Evolutionary conservation across 1,140 invertebrate species (phyloP).

Genomic region (Drosophila biarmipes): DNA sequence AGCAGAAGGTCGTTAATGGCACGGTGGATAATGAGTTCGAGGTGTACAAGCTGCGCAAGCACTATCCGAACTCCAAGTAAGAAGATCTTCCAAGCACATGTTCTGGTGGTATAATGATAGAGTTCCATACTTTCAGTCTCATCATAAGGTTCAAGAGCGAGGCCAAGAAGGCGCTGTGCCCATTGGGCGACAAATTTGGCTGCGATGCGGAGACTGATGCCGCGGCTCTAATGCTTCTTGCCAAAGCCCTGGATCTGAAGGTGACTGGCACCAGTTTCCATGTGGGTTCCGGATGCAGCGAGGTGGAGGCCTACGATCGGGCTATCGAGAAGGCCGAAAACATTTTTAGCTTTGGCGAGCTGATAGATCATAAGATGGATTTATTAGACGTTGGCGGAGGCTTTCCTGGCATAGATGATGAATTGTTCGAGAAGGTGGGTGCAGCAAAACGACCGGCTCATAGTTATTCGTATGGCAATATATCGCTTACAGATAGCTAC

Average conservation of each 20-base stretch:
- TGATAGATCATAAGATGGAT: conserved; percentile 89
- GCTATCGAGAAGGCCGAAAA: conserved; percentile 88
- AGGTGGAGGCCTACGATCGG: conserved; percentile 90
- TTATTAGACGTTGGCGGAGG: conserved; percentile 94
- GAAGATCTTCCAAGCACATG: conserved; percentile 70
- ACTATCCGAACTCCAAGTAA: conserved; percentile 93
- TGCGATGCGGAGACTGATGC: conserved; percentile 93
- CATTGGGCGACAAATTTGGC: conserved; percentile 98
- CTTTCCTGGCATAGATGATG: conserved; percentile 90
- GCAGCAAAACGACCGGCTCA: neutral
- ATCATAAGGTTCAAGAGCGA: conserved; percentile 97
- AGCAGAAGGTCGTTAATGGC: conserved; percentile 92
- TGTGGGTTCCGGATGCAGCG: conserved; percentile 94
- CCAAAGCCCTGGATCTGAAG: conserved; percentile 86
- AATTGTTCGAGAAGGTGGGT: conserved; percentile 88
- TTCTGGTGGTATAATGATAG: neutral
- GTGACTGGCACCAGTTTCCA: conserved; percentile 93
- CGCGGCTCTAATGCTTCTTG: conserved; percentile 91
- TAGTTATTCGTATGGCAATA: neutral
- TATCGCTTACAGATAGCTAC: conserved; percentile 87
- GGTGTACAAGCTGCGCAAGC: conserved; percentile 94
- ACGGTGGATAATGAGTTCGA: conserved; percentile 99
- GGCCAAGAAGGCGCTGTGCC: conserved; percentile 93
- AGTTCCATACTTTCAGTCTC: conserved; percentile 86
- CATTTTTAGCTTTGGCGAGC: conserved; percentile 89